Evolutionary conservation across 30 jellyfish, hydroid and myxozoan species (phyloP).

Genomic region (Turritopsis dohrnii): DNA sequence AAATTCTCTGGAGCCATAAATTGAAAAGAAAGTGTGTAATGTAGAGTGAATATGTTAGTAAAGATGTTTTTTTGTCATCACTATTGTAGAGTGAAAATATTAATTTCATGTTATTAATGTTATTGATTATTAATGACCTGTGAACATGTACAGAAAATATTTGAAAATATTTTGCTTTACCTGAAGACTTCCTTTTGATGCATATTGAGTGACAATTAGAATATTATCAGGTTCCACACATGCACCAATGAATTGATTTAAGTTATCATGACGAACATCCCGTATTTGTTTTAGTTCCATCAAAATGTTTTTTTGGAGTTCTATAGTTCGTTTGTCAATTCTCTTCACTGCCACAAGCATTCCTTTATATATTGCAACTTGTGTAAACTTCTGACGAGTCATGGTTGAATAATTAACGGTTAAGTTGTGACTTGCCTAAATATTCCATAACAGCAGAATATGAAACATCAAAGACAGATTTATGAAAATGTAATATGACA

Average conservation of each 20-base stretch:
- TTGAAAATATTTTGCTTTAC: not conserved
- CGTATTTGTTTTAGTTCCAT: constrained; percentile 86
- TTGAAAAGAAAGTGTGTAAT: too few relatives aligned
- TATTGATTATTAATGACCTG: too few relatives aligned
- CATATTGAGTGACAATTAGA: constrained; percentile 55
- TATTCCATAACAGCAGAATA: not conserved
- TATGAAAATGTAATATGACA: too few relatives aligned
- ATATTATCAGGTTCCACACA: constrained; percentile 57
- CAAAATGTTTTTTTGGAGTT: constrained; percentile 55
- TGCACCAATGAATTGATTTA: constrained; percentile 73
- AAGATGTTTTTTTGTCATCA: too few relatives aligned
- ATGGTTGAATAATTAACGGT: constrained; percentile 11
- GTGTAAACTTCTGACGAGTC: constrained; percentile 44
- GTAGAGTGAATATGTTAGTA: too few relatives aligned
- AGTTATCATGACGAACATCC: constrained; percentile 66
- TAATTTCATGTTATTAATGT: too few relatives aligned
- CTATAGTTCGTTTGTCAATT: constrained; percentile 52
- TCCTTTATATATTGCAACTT: constrained; percentile 67
- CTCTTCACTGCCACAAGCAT: constrained; percentile 79
- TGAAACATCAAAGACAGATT: not conserved
- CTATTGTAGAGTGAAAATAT: too few relatives aligned
- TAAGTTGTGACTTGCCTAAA: constrained; percentile 8
- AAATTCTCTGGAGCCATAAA: too few relatives aligned
- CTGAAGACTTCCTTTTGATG: constrained; percentile 67
- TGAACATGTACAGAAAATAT: not conserved